phyloP scores from a whole-genome alignment of 2,797 vertebrate genomes.

The Chelon auratus region DNA sequence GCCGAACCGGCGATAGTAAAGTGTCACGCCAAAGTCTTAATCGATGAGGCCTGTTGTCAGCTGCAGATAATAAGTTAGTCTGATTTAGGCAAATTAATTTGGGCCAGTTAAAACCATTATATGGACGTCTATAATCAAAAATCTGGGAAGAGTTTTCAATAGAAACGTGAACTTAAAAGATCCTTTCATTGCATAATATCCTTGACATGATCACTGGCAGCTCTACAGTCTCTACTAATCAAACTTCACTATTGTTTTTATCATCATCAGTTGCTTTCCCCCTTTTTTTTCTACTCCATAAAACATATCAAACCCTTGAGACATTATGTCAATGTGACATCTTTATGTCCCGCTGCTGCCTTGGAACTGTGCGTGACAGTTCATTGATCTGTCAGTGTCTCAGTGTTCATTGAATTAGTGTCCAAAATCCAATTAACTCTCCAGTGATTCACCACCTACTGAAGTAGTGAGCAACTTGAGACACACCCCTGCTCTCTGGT shows the following conservation, averaged over 20 bases:
- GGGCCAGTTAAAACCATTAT: background rate
- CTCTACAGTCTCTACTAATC: background rate
- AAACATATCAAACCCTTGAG: background rate
- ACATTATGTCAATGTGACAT: conserved; percentile 46
- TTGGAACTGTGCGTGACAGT: conserved; percentile 36
- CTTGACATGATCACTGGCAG: background rate
- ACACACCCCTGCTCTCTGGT: conserved; percentile 27
- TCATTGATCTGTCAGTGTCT: conserved; percentile 62
- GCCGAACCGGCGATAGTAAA: background rate
- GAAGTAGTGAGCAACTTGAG: conserved; percentile 55
- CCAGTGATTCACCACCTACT: conserved; percentile 50
- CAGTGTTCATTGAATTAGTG: conserved; percentile 53
- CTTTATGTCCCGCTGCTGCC: conserved; percentile 26
- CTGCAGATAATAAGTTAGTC: background rate
- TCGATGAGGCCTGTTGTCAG: background rate
- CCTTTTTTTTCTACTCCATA: background rate
- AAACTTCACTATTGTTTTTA: conserved; percentile 11
- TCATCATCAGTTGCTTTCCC: background rate
- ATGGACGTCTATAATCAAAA: background rate
- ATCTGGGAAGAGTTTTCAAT: background rate
- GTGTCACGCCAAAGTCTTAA: background rate
- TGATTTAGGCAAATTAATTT: background rate
- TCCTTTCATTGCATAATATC: background rate
- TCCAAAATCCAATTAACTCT: conserved; percentile 53
- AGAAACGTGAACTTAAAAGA: background rate